A percentile compares a stretch with the other conserved stretches of the same genome.
Conservation (phyloP, 2,797 vertebrate genomes). For the Sitta carolinensis region DNA sequence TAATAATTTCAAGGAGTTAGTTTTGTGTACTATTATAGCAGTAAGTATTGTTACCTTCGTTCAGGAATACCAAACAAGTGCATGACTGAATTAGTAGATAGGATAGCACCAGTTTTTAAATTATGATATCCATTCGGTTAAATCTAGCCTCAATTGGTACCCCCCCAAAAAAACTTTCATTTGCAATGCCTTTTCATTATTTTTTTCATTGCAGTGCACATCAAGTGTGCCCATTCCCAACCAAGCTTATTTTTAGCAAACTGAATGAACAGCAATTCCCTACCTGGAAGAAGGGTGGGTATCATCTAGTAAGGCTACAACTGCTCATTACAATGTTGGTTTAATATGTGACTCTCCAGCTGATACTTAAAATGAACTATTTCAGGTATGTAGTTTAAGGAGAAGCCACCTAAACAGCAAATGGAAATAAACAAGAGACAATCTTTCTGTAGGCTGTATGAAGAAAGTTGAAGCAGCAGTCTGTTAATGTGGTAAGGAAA, state of each 20-base stretch:
- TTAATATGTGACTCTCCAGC: neutral
- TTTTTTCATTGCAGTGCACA: neutral
- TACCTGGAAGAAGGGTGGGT: neutral
- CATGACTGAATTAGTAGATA: neutral
- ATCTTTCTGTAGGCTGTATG: accelerated
- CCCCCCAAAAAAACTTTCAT: accelerated
- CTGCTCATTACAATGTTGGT: neutral
- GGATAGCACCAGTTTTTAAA: neutral
- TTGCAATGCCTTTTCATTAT: neutral
- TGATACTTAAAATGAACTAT: neutral
- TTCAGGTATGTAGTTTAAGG: neutral
- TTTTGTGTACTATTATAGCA: neutral
- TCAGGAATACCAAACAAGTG: neutral
- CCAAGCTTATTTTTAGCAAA: neutral
- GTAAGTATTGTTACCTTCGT: neutral
- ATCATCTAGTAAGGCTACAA: neutral
- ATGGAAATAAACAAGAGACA: neutral
- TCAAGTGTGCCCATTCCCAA: neutral
- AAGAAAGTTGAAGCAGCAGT: neutral
- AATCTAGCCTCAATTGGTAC: neutral
- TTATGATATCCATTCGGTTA: neutral
- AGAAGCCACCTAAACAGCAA: neutral
- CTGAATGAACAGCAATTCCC: neutral
- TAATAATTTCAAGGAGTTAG: neutral
- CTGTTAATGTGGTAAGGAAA: neutral